A percentile compares a stretch with the other conserved stretches of the same genome.
These are phyloP conservation scores for Helostoma temminkii DNA, from an alignment of 2,797 vertebrate genomes.

Conservation along the genomic window DNA sequence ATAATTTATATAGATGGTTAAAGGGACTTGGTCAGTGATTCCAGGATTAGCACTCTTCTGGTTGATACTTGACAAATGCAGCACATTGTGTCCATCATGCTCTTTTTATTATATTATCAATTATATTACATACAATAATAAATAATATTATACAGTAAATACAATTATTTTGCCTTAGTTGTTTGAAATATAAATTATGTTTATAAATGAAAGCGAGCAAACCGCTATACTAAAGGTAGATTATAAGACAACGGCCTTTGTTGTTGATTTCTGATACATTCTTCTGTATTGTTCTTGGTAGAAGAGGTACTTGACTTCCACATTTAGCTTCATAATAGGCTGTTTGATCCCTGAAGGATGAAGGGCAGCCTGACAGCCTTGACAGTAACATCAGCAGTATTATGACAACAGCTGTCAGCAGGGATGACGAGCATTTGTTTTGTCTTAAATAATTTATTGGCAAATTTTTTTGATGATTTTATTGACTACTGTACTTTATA, in stretches of 20 bases:
- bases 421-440: background rate
- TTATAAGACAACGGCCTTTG: too few species aligned
- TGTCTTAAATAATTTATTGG: background rate
- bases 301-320: rapidly evolving
- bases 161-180: too few species aligned
- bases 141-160: too few species aligned
- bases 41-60: background rate
- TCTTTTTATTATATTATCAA: too few species aligned
- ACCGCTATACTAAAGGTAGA: too few species aligned
- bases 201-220: too few species aligned
- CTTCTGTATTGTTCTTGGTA: too few species aligned
- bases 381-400: background rate
- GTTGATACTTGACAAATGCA: background rate
- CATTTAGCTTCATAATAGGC: background rate
- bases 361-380: background rate
- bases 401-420: background rate
- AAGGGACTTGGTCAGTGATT: conserved; percentile 18
- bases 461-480: background rate
- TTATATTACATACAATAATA: too few species aligned
- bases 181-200: too few species aligned
- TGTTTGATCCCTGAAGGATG: background rate
- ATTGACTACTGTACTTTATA: too few species aligned
- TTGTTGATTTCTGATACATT: too few species aligned
- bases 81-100: too few species aligned
- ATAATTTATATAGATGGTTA: background rate